A percentile compares a stretch with the other conserved stretches of the same genome.
phyloP scores from a whole-genome alignment of 2,888 invertebrate genomes.

The Callyntrura guangdongensis region DNA sequence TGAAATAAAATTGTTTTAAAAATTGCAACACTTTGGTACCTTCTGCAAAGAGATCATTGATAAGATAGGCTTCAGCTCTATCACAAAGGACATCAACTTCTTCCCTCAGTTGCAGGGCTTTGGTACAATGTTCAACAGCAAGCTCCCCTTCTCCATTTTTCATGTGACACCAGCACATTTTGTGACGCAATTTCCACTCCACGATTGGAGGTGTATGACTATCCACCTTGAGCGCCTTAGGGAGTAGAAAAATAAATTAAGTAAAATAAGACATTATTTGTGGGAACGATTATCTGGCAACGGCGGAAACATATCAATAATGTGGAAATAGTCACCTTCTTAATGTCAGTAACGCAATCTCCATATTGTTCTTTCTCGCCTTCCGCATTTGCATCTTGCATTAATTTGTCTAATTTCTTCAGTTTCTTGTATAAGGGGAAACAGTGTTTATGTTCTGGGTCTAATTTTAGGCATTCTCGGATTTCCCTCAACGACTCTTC shows the following conservation, averaged over 20 bases:
- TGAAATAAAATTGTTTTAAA: too few relatives aligned
- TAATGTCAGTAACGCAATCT: conserved; percentile 83
- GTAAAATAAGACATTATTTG: background rate
- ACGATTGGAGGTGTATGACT: conserved; percentile 82
- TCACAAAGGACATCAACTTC: conserved; percentile 94
- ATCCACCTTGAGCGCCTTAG: conserved; percentile 84
- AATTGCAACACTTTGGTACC: too few relatives aligned
- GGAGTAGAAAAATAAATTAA: too few relatives aligned
- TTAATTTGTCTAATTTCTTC: conserved; percentile 95
- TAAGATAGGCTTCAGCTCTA: conserved; percentile 96
- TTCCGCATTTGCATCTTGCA: conserved; percentile 86
- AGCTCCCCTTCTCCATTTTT: conserved; percentile 82
- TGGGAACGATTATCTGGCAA: too few relatives aligned
- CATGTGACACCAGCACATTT: conserved; percentile 83
- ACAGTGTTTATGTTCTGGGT: conserved; percentile 99
- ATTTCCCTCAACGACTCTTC: conserved; percentile 89
- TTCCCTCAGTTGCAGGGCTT: conserved; percentile 91
- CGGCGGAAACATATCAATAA: too few relatives aligned
- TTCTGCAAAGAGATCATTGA: conserved; percentile 96
- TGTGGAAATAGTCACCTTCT: too few relatives aligned
- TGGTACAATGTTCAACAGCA: conserved; percentile 92
- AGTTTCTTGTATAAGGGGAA: conserved; percentile 96
- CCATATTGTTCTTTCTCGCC: conserved; percentile 80
- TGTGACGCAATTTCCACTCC: conserved; percentile 83
- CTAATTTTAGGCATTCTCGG: conserved; percentile 97